A percentile compares a stretch with the other conserved stretches of the same genome.
These are phyloP conservation scores for Hypomesus transpacificus DNA, from an alignment of 2,113 vertebrate species.

Conservation along the genomic window DNA sequence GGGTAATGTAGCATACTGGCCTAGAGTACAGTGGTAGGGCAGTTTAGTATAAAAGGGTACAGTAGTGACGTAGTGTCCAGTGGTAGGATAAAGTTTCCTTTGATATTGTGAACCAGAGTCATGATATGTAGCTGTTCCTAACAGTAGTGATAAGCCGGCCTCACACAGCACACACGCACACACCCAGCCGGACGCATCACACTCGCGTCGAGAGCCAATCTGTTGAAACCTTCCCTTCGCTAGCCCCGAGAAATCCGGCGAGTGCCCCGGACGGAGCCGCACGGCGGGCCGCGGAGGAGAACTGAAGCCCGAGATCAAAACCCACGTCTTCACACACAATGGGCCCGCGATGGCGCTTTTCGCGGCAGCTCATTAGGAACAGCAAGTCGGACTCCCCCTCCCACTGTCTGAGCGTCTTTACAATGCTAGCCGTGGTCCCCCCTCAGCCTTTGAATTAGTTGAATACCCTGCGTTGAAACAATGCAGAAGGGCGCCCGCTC, in stretches of 20 bases:
- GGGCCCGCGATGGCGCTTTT: constrained; percentile 1
- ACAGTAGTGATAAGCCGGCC: not conserved
- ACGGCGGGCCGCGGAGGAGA: not conserved
- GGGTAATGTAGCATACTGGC: too few species aligned
- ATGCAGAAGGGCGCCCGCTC: not conserved
- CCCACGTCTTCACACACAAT: not conserved
- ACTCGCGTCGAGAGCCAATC: not conserved
- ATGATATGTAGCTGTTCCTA: too few species aligned
- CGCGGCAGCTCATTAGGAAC: constrained; percentile 37
- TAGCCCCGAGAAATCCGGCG: not conserved
- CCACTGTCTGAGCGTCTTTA: not conserved
- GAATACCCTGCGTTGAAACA: not conserved
- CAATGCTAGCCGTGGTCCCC: not conserved
- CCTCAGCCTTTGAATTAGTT: not conserved
- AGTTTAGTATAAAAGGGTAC: too few species aligned
- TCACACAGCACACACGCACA: not conserved
- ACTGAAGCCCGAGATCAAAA: not conserved
- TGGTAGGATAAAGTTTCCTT: too few species aligned
- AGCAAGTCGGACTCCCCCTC: constrained; percentile 33
- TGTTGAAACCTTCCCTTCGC: not conserved
- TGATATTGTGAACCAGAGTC: too few species aligned
- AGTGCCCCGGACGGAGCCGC: not conserved
- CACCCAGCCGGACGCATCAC: too few species aligned
- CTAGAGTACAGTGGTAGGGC: too few species aligned
- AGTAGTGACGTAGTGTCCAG: too few species aligned